Evolutionary conservation across 1,140 invertebrate species (phyloP).

Genomic region (Drosophila lacteicornis): DNA sequence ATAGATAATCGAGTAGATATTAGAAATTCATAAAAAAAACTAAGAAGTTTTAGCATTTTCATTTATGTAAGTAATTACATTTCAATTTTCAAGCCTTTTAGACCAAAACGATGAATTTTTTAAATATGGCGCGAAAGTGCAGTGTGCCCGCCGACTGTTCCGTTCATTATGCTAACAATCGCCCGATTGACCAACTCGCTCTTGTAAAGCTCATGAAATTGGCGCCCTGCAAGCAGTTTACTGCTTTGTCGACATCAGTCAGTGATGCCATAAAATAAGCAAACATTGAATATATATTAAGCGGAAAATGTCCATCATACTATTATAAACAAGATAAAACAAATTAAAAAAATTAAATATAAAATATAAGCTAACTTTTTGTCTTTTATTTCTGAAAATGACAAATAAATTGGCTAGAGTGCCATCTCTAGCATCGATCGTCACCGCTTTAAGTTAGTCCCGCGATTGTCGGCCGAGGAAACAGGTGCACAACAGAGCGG

Average conservation of each 20-base stretch:
- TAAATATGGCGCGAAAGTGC: too few species aligned
- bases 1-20: too few species aligned
- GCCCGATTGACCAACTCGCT: too few species aligned
- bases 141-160: too few species aligned
- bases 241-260: background rate
- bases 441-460: constrained; percentile 44
- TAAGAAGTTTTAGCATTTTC: too few species aligned
- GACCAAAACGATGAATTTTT: too few species aligned
- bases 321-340: background rate
- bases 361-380: too few species aligned
- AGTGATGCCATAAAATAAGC: background rate
- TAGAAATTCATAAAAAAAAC: too few species aligned
- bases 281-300: too few species aligned
- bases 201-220: background rate
- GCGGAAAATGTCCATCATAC: background rate
- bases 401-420: background rate
- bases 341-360: background rate
- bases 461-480: constrained; percentile 58
- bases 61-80: too few species aligned
- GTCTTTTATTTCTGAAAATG: background rate
- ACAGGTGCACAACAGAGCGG: constrained; percentile 50
- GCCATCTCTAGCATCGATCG: constrained; percentile 8
- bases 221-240: background rate
- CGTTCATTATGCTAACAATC: too few species aligned
- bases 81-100: too few species aligned